Conservation (phyloP, 2,797 vertebrate genomes). For the Jordanella pulchra region DNA sequence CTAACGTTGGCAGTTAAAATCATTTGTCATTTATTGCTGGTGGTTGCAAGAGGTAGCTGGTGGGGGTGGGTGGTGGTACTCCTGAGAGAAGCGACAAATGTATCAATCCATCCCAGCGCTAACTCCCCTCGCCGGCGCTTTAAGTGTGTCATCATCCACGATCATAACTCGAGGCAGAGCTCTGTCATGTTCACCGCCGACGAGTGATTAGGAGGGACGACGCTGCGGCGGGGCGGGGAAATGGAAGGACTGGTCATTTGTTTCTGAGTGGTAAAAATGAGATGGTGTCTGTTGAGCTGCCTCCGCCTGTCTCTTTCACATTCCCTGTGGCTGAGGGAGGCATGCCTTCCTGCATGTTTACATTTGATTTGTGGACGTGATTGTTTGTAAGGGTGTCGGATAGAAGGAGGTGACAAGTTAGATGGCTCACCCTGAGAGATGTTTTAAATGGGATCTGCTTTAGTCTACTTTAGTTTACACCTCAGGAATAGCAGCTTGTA, state of each 20-base stretch:
- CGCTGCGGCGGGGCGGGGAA: conserved; percentile 43
- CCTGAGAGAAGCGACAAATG: conserved; percentile 84
- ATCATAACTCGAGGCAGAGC: conserved; percentile 71
- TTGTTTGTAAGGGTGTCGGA: conserved; percentile 16
- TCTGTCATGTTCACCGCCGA: conserved; percentile 64
- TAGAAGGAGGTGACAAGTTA: conserved; percentile 29
- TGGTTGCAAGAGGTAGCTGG: conserved; percentile 20
- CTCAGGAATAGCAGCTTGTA: conserved; percentile 60
- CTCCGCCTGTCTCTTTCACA: conserved; percentile 33
- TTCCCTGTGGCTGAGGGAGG: conserved; percentile 57
- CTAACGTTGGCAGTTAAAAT: conserved; percentile 84
- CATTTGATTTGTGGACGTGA: conserved; percentile 65
- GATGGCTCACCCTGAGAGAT: conserved; percentile 51
- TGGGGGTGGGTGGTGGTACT: conserved; percentile 38
- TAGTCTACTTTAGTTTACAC: conserved; percentile 47
- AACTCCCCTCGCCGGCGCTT: conserved; percentile 61
- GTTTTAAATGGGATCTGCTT: conserved; percentile 73
- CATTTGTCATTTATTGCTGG: conserved; percentile 88
- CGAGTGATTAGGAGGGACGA: conserved; percentile 68
- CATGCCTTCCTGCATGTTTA: conserved; percentile 58
- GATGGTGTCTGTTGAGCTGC: conserved; percentile 29
- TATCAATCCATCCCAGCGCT: conserved; percentile 71
- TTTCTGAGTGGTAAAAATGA: conserved; percentile 60
- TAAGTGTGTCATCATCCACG: conserved; percentile 73
- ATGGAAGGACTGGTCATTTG: conserved; percentile 66